Evolutionary conservation across 1,140 invertebrate species (phyloP), one percentile per base, ranked within the genome.

Genomic region (Conus betulinus): DNA sequence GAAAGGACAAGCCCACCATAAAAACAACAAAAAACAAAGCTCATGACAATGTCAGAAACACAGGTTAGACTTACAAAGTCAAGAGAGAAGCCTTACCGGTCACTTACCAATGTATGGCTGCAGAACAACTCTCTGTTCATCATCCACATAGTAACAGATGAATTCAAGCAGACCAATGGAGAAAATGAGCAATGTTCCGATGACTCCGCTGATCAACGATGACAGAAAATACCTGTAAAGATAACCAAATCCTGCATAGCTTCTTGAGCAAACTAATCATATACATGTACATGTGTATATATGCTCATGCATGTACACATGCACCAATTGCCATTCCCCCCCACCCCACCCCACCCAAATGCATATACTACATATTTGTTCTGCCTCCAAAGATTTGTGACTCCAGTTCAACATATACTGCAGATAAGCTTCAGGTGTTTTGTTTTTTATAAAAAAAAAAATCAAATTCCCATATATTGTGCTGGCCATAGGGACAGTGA

Each of bases 121-220:
- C 11, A 95, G 88, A 52, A 95, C 91, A 23, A 90, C 63, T 51
- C 93, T 91, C 51, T 89, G 71, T 11, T 93, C 79, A 89, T 90
- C 88, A 84, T 95, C 95, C 67, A 92, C 93, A 89, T 92, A 95
- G 88, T 93, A 94, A 53, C 92, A 90, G 78, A 95, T 91, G 88
- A 95, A 94, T 71, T 93, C 90, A 55, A 92, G 81, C 52, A 94
- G 81, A 76, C 90, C 89, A 6, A 95, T 83, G 53, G 90, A 63
- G 0, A 92, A 63, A 23, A 95, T 93, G 8, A 94, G 85, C n/a
- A 94, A 76, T 7, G 91, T 89, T 60, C 97, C 97, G 27, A 97
- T 93, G 86, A 98, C 97, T 6, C 98, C 98, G 51, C 97, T 98
- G n/a, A 97, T 96, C 13, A 99, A 96, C 92, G 98, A 98, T 91